Percentiles rank a stretch among this genome's conserved stretches.
These are phyloP conservation scores for Philypnodon macrostomus DNA, from an alignment of 2,797 vertebrate genomes.

Conservation along the genomic window DNA sequence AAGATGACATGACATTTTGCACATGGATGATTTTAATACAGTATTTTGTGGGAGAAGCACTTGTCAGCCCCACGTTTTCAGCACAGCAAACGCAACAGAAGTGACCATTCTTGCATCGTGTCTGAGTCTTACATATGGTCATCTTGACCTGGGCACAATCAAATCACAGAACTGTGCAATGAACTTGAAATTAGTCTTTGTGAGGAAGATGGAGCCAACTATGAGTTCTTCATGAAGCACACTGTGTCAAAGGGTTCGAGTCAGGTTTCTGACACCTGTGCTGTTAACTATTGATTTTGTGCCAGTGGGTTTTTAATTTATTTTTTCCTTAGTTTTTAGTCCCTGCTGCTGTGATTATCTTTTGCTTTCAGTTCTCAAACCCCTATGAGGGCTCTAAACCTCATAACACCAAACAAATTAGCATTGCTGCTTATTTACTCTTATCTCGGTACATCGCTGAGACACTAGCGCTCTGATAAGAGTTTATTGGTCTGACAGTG, in stretches of 20 bases:
- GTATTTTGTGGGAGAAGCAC: conserved; percentile 50
- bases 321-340: conserved; percentile 30
- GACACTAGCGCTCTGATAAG: conserved; percentile 57
- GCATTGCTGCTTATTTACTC: conserved; percentile 72
- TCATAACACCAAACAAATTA: conserved; percentile 70
- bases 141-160: conserved; percentile 64
- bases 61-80: conserved; percentile 50
- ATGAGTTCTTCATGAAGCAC: conserved; percentile 72
- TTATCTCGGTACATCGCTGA: conserved; percentile 61
- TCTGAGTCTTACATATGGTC: conserved; percentile 66
- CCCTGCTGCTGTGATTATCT: conserved; percentile 36
- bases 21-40: conserved; percentile 44
- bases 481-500: conserved; percentile 58
- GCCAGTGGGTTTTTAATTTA: no score
- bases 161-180: conserved; percentile 61
- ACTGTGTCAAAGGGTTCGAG: conserved; percentile 67
- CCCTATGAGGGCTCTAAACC: conserved; percentile 59
- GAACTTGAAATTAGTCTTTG: conserved; percentile 67
- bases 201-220: conserved; percentile 57
- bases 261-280: conserved; percentile 55
- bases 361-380: conserved; percentile 38
- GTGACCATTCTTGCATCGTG: conserved; percentile 60
- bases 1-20: conserved; percentile 52
- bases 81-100: no score
- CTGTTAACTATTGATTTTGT: conserved; percentile 67